phyloP scores from a whole-genome alignment of 2,113 vertebrate genomes.

The Tetrao urogallus region DNA sequence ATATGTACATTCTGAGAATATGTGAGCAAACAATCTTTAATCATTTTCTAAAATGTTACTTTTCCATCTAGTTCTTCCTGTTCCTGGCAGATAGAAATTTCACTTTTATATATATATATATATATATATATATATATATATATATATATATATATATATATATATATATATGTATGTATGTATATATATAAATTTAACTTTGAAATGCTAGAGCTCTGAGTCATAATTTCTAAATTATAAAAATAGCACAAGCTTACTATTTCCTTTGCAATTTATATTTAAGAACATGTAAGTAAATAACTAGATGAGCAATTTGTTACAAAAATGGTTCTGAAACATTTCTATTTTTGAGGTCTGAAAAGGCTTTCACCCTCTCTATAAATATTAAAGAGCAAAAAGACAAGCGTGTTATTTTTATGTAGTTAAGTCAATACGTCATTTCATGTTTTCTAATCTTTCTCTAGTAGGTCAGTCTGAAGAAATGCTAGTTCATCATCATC shows the following conservation, averaged over 20 bases:
- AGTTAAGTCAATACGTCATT: neutral
- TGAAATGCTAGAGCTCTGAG: neutral
- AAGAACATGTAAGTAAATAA: neutral
- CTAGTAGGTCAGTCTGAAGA: neutral
- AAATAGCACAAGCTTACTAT: neutral
- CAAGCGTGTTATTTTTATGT: neutral
- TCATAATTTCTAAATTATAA: neutral
- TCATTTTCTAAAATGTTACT: neutral
- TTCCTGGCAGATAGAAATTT: neutral
- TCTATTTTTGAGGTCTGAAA: neutral
- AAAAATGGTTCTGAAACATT: neutral
- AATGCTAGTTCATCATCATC: neutral
- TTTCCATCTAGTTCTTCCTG: neutral
- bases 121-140: neutral
- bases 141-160: no score
- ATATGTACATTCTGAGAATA: neutral
- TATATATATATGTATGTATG: no score
- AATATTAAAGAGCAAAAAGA: neutral
- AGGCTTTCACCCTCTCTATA: neutral
- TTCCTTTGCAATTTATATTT: neutral
- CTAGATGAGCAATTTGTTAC: neutral
- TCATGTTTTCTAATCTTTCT: neutral
- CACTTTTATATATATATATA: neutral
- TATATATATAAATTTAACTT: neutral
- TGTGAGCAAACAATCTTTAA: neutral